These are phyloP conservation scores for Podargus strigoides DNA, from an alignment of 2,797 vertebrate species.

Conservation along the genomic window DNA sequence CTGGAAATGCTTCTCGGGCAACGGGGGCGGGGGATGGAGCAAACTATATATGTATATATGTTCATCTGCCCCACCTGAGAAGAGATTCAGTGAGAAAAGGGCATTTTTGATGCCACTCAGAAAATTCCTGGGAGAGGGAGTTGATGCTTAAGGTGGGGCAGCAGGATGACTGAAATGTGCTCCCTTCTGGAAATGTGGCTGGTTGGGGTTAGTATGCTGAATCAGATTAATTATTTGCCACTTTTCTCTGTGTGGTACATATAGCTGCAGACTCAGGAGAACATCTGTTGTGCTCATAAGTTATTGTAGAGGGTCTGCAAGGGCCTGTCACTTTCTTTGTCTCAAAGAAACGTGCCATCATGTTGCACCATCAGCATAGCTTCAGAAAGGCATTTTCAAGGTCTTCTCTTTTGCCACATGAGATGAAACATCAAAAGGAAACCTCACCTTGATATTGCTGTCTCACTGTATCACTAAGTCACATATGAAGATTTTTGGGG, in stretches of 20 bases:
- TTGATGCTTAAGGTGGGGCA: conserved; percentile 25
- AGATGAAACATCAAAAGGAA: neutral
- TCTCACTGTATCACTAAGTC: neutral
- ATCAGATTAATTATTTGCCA: neutral
- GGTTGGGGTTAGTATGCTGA: neutral
- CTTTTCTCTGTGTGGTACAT: neutral
- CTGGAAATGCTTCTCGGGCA: neutral
- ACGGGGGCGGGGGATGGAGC: neutral
- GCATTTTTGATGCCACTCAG: neutral
- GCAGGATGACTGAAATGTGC: neutral
- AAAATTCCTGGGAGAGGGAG: neutral
- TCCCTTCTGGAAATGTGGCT: neutral
- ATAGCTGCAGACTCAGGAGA: neutral
- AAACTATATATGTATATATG: no score
- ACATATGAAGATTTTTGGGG: neutral
- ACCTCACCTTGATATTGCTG: neutral
- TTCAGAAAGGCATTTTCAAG: neutral
- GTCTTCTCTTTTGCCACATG: neutral
- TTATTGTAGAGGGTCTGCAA: neutral
- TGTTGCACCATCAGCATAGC: conserved; percentile 17
- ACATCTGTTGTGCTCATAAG: neutral
- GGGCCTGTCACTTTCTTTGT: conserved; percentile 65
- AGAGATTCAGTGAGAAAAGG: neutral
- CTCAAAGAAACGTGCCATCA: conserved; percentile 5
- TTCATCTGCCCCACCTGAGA: neutral